phyloP scores from a whole-genome alignment of 2,797 vertebrate species.

The Hirundo rustica region DNA sequence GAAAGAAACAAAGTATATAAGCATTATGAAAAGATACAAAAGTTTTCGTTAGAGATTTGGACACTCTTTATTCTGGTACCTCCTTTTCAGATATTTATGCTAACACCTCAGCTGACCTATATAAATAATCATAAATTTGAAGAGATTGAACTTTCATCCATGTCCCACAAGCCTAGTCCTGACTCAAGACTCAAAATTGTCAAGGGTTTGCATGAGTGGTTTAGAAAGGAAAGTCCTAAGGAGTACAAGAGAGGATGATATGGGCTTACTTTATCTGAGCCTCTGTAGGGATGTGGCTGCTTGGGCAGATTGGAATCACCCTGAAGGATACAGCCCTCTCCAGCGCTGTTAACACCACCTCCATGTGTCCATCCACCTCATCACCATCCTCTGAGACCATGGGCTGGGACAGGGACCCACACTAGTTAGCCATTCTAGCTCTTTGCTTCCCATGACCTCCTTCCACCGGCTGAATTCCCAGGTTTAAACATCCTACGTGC shows the following conservation, averaged over 20 bases:
- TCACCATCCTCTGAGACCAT: fast-evolving
- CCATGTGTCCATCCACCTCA: background rate
- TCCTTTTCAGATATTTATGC: background rate
- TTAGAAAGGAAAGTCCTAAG: background rate
- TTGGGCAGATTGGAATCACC: background rate
- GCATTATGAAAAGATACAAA: background rate
- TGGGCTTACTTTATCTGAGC: background rate
- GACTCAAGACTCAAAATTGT: background rate
- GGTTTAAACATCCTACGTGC: background rate
- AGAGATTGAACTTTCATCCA: background rate
- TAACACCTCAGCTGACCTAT: background rate
- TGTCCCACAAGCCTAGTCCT: background rate
- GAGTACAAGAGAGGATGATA: background rate
- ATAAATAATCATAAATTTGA: background rate
- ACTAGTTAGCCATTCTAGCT: background rate
- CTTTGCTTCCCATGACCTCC: background rate
- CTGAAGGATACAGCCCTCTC: background rate
- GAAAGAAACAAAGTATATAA: background rate
- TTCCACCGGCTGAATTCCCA: background rate
- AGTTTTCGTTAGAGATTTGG: background rate
- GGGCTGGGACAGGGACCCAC: background rate
- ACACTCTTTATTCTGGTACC: background rate
- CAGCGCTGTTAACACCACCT: fast-evolving
- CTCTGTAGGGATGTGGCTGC: background rate
- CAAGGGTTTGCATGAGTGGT: background rate